Conservation (phyloP, 2,888 invertebrate species). For the Drosophila prostipennis region DNA sequence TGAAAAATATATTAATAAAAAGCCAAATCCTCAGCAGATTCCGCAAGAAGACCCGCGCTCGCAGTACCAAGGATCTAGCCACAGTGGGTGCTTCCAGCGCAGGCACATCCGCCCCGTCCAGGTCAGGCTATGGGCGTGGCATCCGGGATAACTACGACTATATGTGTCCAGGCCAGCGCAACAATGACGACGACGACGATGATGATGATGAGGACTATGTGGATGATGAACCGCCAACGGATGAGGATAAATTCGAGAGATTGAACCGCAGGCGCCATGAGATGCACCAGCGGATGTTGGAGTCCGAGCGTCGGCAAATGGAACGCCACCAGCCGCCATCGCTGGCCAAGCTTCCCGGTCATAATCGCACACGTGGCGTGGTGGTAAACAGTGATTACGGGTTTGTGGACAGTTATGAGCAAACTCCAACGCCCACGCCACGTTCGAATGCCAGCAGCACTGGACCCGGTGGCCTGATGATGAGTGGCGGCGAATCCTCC, state of each 20-base stretch:
- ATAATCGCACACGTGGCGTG: slow-evolving; percentile 50
- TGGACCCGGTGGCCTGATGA: slow-evolving; percentile 50
- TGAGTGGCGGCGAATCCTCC: slow-evolving; percentile 72
- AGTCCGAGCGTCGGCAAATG: slow-evolving; percentile 80
- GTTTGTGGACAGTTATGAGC: slow-evolving; percentile 82
- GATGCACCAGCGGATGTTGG: slow-evolving; percentile 84
- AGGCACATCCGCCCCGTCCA: slow-evolving; percentile 3
- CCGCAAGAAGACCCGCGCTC: slow-evolving; percentile 85
- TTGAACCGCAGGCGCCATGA: slow-evolving; percentile 83
- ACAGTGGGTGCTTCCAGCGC: slow-evolving; percentile 41
- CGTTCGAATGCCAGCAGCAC: slow-evolving; percentile 79
- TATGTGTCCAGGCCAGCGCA: slow-evolving; percentile 67
- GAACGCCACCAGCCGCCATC: slow-evolving; percentile 62
- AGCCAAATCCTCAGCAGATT: slow-evolving; percentile 64
- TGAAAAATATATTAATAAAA: background rate
- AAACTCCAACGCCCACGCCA: slow-evolving; percentile 80
- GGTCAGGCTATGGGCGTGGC: slow-evolving; percentile 33
- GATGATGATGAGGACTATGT: slow-evolving; percentile 81
- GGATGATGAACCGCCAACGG: slow-evolving; percentile 81
- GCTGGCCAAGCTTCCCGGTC: slow-evolving; percentile 62
- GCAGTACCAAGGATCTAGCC: slow-evolving; percentile 71
- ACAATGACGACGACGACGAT: slow-evolving; percentile 80
- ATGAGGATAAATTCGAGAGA: slow-evolving; percentile 84
- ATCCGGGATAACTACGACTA: slow-evolving; percentile 82
- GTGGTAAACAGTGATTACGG: slow-evolving; percentile 71